Percentiles rank a stretch among this genome's conserved stretches.
Evolutionary conservation across 2,888 invertebrate species (phyloP).

Genomic region (Erebia ligea): DNA sequence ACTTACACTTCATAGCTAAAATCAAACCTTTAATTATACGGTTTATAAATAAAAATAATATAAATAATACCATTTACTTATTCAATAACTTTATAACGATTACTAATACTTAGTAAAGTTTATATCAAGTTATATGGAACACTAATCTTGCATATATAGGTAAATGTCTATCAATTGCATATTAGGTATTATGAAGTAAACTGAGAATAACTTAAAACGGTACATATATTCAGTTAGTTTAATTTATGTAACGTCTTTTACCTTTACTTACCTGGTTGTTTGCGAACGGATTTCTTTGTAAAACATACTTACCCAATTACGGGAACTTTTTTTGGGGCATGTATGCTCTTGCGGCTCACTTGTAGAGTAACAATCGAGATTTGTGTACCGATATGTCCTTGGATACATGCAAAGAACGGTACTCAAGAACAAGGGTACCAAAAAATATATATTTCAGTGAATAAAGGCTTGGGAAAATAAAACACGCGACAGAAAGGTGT

Average conservation of each 20-base stretch:
- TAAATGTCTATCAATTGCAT: too few relatives aligned
- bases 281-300: constrained; percentile 24
- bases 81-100: too few relatives aligned
- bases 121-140: too few relatives aligned
- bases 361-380: constrained; percentile 40
- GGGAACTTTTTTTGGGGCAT: constrained; percentile 32
- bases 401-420: constrained; percentile 42
- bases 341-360: constrained; percentile 27
- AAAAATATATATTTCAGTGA: constrained; percentile 41
- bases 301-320: constrained; percentile 35
- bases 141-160: too few relatives aligned
- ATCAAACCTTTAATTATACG: too few relatives aligned
- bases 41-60: too few relatives aligned
- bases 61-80: too few relatives aligned
- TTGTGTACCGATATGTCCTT: constrained; percentile 41
- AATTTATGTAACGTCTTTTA: constrained; percentile 24
- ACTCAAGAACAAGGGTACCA: constrained; percentile 42
- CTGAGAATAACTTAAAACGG: constrained; percentile 1
- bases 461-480: constrained; percentile 20
- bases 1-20: too few relatives aligned
- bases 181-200: too few relatives aligned
- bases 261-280: constrained; percentile 17
- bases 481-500: neutral
- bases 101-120: too few relatives aligned
- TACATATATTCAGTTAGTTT: neutral